These are phyloP conservation scores for Tetramorium alpestre DNA, from an alignment of 1,140 invertebrate species.

Conservation along the genomic window DNA sequence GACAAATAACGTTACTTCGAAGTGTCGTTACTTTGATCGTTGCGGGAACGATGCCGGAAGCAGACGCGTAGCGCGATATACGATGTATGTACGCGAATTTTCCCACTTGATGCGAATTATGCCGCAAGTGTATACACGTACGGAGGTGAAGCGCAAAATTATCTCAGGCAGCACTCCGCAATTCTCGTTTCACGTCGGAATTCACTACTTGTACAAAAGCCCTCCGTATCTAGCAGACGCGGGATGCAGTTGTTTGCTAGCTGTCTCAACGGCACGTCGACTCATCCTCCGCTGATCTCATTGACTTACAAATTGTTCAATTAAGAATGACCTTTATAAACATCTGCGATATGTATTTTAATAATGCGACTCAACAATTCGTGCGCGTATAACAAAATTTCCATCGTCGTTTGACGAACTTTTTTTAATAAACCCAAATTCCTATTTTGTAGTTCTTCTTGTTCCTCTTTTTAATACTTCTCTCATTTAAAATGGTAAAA, in stretches of 20 bases:
- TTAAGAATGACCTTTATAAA: background rate
- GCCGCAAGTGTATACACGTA: slow-evolving; percentile 47
- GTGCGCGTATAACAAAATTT: background rate
- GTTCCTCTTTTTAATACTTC: background rate
- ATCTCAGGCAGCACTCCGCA: slow-evolving; percentile 47
- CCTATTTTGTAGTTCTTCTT: background rate
- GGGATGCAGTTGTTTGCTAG: slow-evolving; percentile 22
- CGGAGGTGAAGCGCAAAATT: slow-evolving; percentile 55
- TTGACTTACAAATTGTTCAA: slow-evolving; percentile 42
- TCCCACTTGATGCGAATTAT: slow-evolving; percentile 55
- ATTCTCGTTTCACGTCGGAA: slow-evolving; percentile 54
- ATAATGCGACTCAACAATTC: background rate
- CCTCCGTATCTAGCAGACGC: slow-evolving; percentile 1
- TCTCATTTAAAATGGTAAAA: background rate
- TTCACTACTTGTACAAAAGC: slow-evolving; percentile 50
- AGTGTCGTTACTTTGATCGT: slow-evolving; percentile 47
- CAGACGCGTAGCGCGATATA: background rate
- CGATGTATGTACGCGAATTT: slow-evolving; percentile 26
- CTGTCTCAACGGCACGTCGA: background rate
- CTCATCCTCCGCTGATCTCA: slow-evolving; percentile 15
- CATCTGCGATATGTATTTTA: background rate
- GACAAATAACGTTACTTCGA: background rate
- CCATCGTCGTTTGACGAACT: background rate
- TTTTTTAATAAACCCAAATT: background rate
- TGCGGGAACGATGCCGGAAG: background rate